Evolutionary conservation across 2,113 vertebrate genomes (phyloP), one percentile per base, ranked within the genome.

Genomic region (Oceanites oceanicus): DNA sequence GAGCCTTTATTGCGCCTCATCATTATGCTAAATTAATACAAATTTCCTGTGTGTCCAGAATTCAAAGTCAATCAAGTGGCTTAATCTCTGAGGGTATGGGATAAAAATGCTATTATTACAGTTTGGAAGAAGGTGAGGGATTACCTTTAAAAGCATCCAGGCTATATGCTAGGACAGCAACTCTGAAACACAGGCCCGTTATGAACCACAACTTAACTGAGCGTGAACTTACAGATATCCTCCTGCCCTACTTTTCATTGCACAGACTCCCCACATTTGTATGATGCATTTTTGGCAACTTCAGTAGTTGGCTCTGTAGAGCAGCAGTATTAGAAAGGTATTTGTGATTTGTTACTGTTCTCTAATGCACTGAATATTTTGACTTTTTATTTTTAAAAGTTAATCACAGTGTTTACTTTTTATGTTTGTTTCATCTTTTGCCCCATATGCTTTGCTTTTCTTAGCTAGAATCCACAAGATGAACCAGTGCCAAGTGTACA

Each of bases 21-120:
- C 96, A 92, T 97, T 90, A 68, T 97, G 95, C 96, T 97, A 97
- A 98, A 96, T 97, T 92, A 98, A 94, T 96, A 97, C 93, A 97
- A 97, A 96, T 96, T 95, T 97, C 96, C 96, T 97, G 86, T 97
- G 97, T 97, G 97, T 93, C 96, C 97, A 84, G 96, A 96, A 97
- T 95, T 96, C 95, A 96, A 97, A 97, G 96, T 96, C 94, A 97
- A 97, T 98, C 96, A 95, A 90, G 61, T 97, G 85, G 65, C 81
- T 85, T 88, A 94, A 90, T 97, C 97, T 97, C 97, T 87, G 77
- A 92, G 89, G 94, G 44, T 70, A 80, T 77, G 89, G 77, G 59
- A 95, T 95, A 96, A 94, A 98, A 98, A 93, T 56, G 93, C 86
- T 96, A 93, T 97, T 97, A 95, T 87, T 94, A 88, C 70, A 90